A percentile compares a stretch with the other conserved stretches of the same genome.
Conservation (phyloP, 2,113 vertebrate genomes). For the Maccullochella peelii region DNA sequence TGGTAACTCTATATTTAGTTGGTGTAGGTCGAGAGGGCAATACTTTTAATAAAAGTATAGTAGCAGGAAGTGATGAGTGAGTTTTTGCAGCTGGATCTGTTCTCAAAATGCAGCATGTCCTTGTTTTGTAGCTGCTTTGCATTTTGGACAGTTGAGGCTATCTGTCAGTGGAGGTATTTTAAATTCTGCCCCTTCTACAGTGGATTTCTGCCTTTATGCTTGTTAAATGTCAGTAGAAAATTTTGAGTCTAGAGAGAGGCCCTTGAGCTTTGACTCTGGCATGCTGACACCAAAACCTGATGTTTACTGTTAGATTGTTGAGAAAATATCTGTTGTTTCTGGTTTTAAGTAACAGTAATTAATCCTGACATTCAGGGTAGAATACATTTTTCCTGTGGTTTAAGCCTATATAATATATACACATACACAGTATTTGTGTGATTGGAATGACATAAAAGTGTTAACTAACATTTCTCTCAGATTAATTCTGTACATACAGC, state of each 20-base stretch:
- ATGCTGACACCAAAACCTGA: not conserved
- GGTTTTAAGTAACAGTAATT: not conserved
- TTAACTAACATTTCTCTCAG: not conserved
- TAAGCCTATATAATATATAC: not conserved
- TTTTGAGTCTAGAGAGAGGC: not conserved
- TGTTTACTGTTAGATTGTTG: not conserved
- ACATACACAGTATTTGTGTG: not conserved
- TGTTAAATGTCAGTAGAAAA: conserved; percentile 26
- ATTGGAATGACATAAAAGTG: not conserved
- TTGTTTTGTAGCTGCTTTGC: not conserved
- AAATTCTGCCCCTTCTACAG: conserved; percentile 6
- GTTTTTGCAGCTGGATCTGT: not conserved
- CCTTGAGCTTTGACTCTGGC: not conserved
- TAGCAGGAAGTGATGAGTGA: not conserved
- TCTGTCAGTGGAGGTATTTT: not conserved
- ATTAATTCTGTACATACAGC: not conserved
- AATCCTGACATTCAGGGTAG: not conserved
- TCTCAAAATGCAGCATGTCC: conserved; percentile 11
- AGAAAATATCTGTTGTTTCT: not conserved
- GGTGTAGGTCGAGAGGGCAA: not conserved
- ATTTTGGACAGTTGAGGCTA: conserved; percentile 1
- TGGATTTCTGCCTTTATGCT: conserved; percentile 2
- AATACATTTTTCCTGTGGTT: not conserved
- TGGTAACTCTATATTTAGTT: not conserved
- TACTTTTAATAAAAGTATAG: not conserved